A percentile compares a stretch with the other conserved stretches of the same genome.
phyloP scores from a whole-genome alignment of 2,888 invertebrate genomes.

The Heteropelma amictum region DNA sequence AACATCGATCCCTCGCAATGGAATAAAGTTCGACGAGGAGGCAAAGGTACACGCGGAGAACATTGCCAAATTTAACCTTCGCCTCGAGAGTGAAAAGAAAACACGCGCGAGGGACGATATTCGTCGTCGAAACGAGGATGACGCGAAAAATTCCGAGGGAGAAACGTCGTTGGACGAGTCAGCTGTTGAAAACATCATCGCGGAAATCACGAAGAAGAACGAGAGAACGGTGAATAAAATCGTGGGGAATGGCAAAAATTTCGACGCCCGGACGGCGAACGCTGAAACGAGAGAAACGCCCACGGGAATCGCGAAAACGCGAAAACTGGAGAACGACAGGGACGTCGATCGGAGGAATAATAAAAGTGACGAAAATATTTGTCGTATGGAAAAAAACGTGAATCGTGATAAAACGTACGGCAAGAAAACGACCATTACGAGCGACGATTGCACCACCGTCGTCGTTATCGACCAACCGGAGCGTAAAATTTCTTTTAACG shows the following conservation, averaged over 20 bases:
- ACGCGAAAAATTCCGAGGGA: too few species aligned
- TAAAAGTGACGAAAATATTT: neutral
- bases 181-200: too few species aligned
- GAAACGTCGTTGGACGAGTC: too few species aligned
- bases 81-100: too few species aligned
- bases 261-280: neutral
- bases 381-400: neutral
- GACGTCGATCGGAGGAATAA: neutral
- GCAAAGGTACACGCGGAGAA: too few species aligned
- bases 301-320: conserved; percentile 13
- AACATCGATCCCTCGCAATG: neutral
- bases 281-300: neutral
- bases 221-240: too few species aligned
- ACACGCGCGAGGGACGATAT: too few species aligned
- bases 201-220: too few species aligned
- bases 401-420: neutral
- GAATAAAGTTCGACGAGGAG: too few species aligned
- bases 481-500: conserved; percentile 63
- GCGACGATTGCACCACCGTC: conserved; percentile 70
- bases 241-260: neutral
- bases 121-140: too few species aligned
- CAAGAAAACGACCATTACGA: conserved; percentile 57
- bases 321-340: conserved; percentile 11
- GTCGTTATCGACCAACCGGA: conserved; percentile 72
- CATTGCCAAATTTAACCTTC: too few species aligned